Base-by-base conservation (phyloP, 2,113 vertebrate species). In the Bubo blakistoni region DNA sequence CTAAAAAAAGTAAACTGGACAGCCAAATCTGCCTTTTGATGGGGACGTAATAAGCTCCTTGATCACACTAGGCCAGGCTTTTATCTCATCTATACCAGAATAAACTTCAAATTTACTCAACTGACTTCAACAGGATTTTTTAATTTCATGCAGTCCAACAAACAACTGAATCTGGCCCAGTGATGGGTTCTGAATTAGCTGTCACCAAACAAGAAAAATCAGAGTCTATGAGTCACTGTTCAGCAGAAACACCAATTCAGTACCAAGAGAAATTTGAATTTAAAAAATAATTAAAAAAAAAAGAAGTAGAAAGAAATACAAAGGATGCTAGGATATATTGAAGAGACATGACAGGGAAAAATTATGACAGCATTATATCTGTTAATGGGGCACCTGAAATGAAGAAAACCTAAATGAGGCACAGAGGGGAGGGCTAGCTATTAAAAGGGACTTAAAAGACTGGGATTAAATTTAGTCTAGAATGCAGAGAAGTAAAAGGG, bases 381-480 rank as follows among this genome's bases (percentile, higher is more conserved):
- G 10, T 47, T 87, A 77, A 82, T 20, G 29, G 46, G 44, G 40
- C 42, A 84, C 51, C 42, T 62, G 80, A 92, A 93, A 95, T 40
- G 76, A 70, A 66, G 34, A 70, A 79, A 89, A 59, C 13, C 34
- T 32, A 62, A 92, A 78, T 2, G 20, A 90, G 54, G 29, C 62
- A 73, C 61, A 82, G 66, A 73, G 49, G 22, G 17, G 24, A 61
- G 66, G 59, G 19, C 38, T 76, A 44, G 47, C 21, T 76, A 34
- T 61, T 22, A 71, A 87, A 80, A 72, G 27, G 14, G 24, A 81
- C 94, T 62, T 83, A n/a, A 92, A 92, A 74, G 36, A n/a, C 30
- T 11, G 62, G 78, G 88, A 82, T 89, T 93, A 89, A 87, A 80
- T 77, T 74, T 55, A 49, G 46, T 57, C 62, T 63, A 32, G 34